Base-by-base conservation (phyloP, 2,888 invertebrate genomes). In the Cabera pusaria region DNA sequence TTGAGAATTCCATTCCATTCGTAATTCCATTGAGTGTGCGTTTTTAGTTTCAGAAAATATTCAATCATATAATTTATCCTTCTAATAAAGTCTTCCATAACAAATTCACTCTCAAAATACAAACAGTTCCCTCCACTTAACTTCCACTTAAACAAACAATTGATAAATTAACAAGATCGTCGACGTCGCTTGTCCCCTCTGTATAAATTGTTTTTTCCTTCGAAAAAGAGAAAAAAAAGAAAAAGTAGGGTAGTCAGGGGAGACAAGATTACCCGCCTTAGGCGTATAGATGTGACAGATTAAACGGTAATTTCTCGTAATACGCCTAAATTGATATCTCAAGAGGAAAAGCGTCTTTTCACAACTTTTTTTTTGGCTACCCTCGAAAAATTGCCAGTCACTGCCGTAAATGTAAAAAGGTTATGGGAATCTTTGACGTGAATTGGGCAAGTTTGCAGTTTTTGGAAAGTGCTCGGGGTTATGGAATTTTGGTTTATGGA, bases 271-370 rank as follows among this genome's bases (percentile, higher is more conserved):
- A 74, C 66, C 49, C 59, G 69, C 80, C 75, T 64, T 73, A 52
- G 70, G 83, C 77, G 74, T 64, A 69, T 75, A 70, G 72, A 82
- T 85, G 86, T 86, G 87, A 87, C 87, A 87, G 87, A 87, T 87
- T 87, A 87, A 72, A 71, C 71, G 63, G 84, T 87, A 86, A 88
- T 87, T 83, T 81, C 21, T 20, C 9, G 34, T 40, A 40, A 40
- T 34, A 18, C 75, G 63, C 58, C 76, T 67, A 86, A 88, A 87
- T 88, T 85, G 87, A 86, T 88, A 87, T 86, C 84, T 83, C 78
- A 70, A 78, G 78, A 70, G 78, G 65, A 63, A 61, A 48, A 62
- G 58, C 52, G 43, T 49, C 63, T 70, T 72, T 73, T 68, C 61
- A 52, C 28, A 21, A 41, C 20, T 21, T 59, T 62, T 59, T 52